Base-by-base conservation (phyloP, 2,888 invertebrate species). In the Scaptomyza polygonia region DNA sequence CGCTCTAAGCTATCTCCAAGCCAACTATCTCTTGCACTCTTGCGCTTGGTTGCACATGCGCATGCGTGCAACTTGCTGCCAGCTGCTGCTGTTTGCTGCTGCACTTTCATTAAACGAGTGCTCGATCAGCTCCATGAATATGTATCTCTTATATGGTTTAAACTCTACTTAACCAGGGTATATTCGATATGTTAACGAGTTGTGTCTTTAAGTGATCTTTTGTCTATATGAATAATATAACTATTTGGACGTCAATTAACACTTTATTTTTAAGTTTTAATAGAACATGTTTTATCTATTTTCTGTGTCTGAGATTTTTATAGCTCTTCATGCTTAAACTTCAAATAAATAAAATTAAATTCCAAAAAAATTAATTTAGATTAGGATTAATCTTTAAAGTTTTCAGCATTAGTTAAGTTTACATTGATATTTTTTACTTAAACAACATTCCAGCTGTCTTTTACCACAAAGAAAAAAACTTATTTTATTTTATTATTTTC, bases 21-120 rank as follows among this genome's bases (percentile, higher is more conserved):
- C 69, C 29, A 25, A 39, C 44, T n/a, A 2, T 47, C 62, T 12
- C 67, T 16, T 21, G 4, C 47, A 51, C 48, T 14, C 66, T 65
- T 68, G 65, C 54, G 56, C 56, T 87, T 65, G 34, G 65, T 43
- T 64, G 49, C 25, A 14, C 49, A 36, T 64, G 81, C 82, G 71
- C 86, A 61, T 71, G 87, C 80, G 85, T 87, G 81, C 88, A 81
- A 85, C 88, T 87, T 85, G 81, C 85, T 81, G 87, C 82, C 64
- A 77, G 73, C 78, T 59, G 77, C 63, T 52, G 78, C 52, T 67
- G 58, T 56, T 49, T 21, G 66, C 51, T 47, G 62, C 30, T 78
- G 84, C 80, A 80, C 79, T 80, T 80, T 80, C 86, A 83, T 83
- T 83, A 72, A 62, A 59, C 49, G 61, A 25, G 25, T 43, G 61